These are phyloP conservation scores for Chymomyza caudatula DNA, from an alignment of 2,888 invertebrate genomes.

Conservation along the genomic window DNA sequence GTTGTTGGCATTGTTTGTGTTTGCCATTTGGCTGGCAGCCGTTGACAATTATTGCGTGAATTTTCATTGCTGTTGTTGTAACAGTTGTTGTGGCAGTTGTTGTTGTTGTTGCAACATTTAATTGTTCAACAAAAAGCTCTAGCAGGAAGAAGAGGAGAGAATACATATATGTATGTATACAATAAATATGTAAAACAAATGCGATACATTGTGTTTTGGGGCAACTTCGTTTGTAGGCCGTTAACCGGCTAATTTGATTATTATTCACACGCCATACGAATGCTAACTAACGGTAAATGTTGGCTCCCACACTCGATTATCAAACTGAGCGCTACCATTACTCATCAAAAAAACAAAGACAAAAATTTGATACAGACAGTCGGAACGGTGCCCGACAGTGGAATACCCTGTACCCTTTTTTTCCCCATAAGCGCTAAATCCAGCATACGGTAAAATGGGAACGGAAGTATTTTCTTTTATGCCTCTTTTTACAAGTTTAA, in stretches of 20 bases:
- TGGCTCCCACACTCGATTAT: not conserved
- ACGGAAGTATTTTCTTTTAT: no score
- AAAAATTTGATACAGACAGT: constrained; percentile 25
- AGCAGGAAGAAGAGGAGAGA: constrained; percentile 29
- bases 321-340: constrained; percentile 1
- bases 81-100: constrained; percentile 8
- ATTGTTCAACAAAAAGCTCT: constrained; percentile 30
- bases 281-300: constrained; percentile 17
- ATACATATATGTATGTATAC: not conserved
- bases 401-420: no score
- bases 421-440: no score
- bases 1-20: constrained; percentile 22
- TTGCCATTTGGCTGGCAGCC: constrained; percentile 8
- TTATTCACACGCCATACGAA: constrained; percentile 36
- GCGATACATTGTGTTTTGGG: not conserved
- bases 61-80: constrained; percentile 35
- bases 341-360: constrained; percentile 18
- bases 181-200: not conserved
- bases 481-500: no score
- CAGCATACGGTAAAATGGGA: no score
- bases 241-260: constrained; percentile 42
- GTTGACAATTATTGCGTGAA: constrained; percentile 62
- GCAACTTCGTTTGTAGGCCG: constrained; percentile 24
- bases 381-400: no score
- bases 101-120: constrained; percentile 17